A percentile compares a stretch with the other conserved stretches of the same genome.
Evolutionary conservation across 2,888 invertebrate genomes (phyloP).

Genomic region (Drosophila nr. fundita): DNA sequence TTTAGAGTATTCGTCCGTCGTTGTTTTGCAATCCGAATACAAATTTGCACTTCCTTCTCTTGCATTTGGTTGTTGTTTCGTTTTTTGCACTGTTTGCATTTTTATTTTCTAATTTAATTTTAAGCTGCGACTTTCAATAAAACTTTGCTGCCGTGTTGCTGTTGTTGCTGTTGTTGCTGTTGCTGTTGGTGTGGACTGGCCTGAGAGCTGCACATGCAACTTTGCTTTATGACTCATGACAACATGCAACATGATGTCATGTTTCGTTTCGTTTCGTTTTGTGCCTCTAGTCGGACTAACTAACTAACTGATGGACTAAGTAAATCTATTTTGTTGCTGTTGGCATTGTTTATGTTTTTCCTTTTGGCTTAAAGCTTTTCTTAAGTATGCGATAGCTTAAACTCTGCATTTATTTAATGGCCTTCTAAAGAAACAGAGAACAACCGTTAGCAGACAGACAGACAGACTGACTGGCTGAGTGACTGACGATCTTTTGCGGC

Average conservation of each 20-base stretch:
- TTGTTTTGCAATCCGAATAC: not conserved
- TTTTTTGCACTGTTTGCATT: constrained; percentile 50
- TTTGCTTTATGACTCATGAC: constrained; percentile 81
- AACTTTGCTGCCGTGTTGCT: constrained; percentile 53
- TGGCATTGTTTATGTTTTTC: constrained; percentile 6
- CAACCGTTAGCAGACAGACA: constrained; percentile 43
- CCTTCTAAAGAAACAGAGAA: constrained; percentile 55
- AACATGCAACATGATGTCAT: constrained; percentile 77
- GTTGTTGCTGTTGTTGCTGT: constrained; percentile 27
- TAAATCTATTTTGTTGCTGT: constrained; percentile 29
- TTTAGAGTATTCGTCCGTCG: constrained; percentile 23
- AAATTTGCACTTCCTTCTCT: constrained; percentile 49
- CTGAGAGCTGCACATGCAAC: constrained; percentile 70
- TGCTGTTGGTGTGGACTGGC: constrained; percentile 22
- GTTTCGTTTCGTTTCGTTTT: constrained; percentile 62
- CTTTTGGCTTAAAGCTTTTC: constrained; percentile 1
- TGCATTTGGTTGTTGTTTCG: constrained; percentile 22
- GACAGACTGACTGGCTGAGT: constrained; percentile 8
- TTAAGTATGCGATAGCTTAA: constrained; percentile 57
- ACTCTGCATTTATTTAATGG: constrained; percentile 64
- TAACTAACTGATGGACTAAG: constrained; percentile 55
- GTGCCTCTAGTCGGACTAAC: constrained; percentile 45
- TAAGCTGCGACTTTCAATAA: constrained; percentile 69
- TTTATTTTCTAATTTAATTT: constrained; percentile 70
- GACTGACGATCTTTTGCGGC: constrained; percentile 31